These are phyloP conservation scores for Ganaspis sp. DNA, from an alignment of 1,140 invertebrate species.

Conservation along the genomic window DNA sequence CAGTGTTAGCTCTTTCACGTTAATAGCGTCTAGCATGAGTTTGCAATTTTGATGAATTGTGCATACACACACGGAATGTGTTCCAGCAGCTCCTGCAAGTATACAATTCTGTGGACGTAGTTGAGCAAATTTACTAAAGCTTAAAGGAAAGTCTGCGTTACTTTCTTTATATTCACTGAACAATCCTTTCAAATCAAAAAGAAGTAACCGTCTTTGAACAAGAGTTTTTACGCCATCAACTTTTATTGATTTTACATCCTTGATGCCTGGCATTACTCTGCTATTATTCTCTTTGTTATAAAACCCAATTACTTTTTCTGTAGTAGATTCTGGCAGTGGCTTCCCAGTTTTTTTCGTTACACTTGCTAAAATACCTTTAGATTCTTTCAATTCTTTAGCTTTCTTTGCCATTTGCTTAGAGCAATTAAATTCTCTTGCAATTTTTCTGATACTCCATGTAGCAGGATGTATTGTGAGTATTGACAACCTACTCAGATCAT, in stretches of 20 bases:
- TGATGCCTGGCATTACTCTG: neutral
- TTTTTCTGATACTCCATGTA: too few relatives aligned
- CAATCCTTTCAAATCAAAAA: neutral
- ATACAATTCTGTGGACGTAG: neutral
- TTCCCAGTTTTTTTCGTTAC: too few relatives aligned
- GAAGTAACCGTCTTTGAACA: neutral
- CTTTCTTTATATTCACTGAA: neutral
- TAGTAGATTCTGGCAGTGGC: too few relatives aligned
- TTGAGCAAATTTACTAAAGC: neutral
- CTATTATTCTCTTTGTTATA: neutral
- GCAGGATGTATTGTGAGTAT: too few relatives aligned
- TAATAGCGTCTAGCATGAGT: neutral
- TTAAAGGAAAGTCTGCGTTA: neutral
- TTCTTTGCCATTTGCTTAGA: too few relatives aligned
- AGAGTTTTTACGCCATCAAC: neutral
- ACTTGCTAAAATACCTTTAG: too few relatives aligned
- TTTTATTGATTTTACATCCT: neutral
- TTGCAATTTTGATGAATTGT: neutral
- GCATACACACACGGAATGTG: conserved; percentile 29
- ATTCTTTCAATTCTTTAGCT: too few relatives aligned
- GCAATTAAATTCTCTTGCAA: too few relatives aligned
- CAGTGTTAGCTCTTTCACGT: neutral
- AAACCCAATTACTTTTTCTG: neutral
- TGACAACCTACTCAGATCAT: too few relatives aligned
- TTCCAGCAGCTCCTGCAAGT: neutral